Evolutionary conservation across 2,888 invertebrate species (phyloP), one percentile per base, ranked within the genome.

Genomic region (Phorcus lineatus): DNA sequence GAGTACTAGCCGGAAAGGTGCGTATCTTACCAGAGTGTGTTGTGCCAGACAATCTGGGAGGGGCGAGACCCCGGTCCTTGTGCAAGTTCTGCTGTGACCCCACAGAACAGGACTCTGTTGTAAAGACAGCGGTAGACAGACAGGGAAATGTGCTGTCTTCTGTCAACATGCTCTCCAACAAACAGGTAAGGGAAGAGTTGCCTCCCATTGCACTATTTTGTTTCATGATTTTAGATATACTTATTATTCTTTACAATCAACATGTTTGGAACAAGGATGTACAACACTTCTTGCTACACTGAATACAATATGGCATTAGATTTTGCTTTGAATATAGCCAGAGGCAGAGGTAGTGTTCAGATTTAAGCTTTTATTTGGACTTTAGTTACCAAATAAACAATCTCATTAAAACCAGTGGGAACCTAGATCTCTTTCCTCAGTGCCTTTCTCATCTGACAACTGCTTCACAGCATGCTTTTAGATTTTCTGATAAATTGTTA

Each of bases 11-110:
- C 87, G 95, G 95, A 3, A 94, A 94, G 85, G 96, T 96, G 0
- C 94, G 94, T 90, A 95, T 96, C 80, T 92, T 96, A 83, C 95
- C 96, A 0, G 96, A 97, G 92, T 94, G 95, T 66, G 93, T 93
- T 53, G 92, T 96, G 76, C 94, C 94, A 0, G 94, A 95, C 82
- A 95, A 95, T 24, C 91, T 95, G 62, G 91, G 92, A 53, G 93
- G 94, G 1, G 92, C 94, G 54, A 85, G 91, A 52, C 90, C 93
- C 1, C 84, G 81, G 2, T 88, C 90, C 22, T 90, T 90, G 67
- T 84, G 87, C 80, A 88, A 87, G 76, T 85, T 90, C 54, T 87
- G 88, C 81, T 87, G 87, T 76, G 77, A 74, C 57, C 84, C 84
- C 47, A 24, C 77, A 1, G 85, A 86, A 17, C 86, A 86, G 22